Percentiles rank a stretch among this genome's conserved stretches.
These are phyloP conservation scores for Diachrysia chrysitis DNA, from an alignment of 2,888 invertebrate genomes.

Conservation along the genomic window DNA sequence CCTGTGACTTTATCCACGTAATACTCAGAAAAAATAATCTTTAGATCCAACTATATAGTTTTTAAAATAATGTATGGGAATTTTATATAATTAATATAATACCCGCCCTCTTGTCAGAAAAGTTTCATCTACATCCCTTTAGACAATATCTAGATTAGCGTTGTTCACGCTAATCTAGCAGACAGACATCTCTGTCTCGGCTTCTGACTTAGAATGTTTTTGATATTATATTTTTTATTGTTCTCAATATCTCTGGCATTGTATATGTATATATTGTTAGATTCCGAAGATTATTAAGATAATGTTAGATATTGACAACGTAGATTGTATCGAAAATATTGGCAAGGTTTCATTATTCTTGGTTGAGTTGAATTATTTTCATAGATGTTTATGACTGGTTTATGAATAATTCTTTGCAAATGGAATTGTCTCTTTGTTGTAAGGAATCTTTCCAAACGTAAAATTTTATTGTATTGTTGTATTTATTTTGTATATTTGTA, in stretches of 20 bases:
- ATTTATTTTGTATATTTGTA: too few relatives aligned
- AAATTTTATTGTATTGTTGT: too few relatives aligned
- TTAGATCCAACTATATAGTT: too few relatives aligned
- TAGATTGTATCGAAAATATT: conserved; percentile 33
- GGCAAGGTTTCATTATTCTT: conserved; percentile 29
- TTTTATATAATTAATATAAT: too few relatives aligned
- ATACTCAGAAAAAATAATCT: too few relatives aligned
- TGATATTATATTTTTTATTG: conserved; percentile 53
- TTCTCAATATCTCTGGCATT: conserved; percentile 16
- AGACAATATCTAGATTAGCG: too few relatives aligned
- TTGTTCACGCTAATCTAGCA: too few relatives aligned
- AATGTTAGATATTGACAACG: conserved; percentile 48
- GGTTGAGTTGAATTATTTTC: conserved; percentile 41
- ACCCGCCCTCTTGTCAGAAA: too few relatives aligned
- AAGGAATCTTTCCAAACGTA: not conserved
- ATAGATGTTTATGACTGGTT: conserved; percentile 43
- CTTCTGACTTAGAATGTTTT: conserved; percentile 27
- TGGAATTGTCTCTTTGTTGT: conserved; percentile 17
- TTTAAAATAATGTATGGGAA: too few relatives aligned
- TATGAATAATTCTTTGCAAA: conserved; percentile 37
- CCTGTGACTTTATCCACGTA: too few relatives aligned
- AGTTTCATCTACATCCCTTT: too few relatives aligned
- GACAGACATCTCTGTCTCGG: not conserved
- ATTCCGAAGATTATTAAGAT: conserved; percentile 48
- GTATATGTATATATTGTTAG: conserved; percentile 10